A percentile compares a stretch with the other conserved stretches of the same genome.
These are phyloP conservation scores for Ahaetulla prasina DNA, from an alignment of 2,113 vertebrate species.

Conservation along the genomic window DNA sequence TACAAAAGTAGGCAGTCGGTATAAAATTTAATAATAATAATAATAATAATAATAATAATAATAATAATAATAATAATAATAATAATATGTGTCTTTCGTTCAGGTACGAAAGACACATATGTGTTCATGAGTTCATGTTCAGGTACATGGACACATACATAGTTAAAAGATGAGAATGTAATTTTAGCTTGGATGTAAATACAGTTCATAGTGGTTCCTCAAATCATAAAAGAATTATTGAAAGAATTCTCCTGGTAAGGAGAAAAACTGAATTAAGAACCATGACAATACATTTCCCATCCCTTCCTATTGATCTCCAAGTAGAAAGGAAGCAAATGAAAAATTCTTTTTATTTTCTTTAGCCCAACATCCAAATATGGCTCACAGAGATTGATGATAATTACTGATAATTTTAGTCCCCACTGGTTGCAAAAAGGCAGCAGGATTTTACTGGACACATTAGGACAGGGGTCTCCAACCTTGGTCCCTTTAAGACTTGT, in stretches of 20 bases:
- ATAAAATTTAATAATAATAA: no score
- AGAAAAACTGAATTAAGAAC: neutral
- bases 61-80: no score
- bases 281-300: neutral
- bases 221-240: neutral
- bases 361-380: neutral
- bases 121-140: no score
- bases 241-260: neutral
- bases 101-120: no score
- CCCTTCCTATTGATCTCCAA: neutral
- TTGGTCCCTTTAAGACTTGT: no score
- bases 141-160: neutral
- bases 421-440: neutral
- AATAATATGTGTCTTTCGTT: neutral
- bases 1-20: no score
- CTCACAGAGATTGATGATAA: neutral
- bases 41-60: no score
- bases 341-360: neutral
- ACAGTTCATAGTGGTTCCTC: neutral
- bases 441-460: constrained; percentile 24
- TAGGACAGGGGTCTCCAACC: no score
- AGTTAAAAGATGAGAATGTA: neutral
- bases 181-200: neutral
- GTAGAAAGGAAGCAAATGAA: neutral
- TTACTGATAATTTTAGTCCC: neutral